Conservation (phyloP, 92 coral and sea anemone genomes). For the Pocillopora meandrina region DNA sequence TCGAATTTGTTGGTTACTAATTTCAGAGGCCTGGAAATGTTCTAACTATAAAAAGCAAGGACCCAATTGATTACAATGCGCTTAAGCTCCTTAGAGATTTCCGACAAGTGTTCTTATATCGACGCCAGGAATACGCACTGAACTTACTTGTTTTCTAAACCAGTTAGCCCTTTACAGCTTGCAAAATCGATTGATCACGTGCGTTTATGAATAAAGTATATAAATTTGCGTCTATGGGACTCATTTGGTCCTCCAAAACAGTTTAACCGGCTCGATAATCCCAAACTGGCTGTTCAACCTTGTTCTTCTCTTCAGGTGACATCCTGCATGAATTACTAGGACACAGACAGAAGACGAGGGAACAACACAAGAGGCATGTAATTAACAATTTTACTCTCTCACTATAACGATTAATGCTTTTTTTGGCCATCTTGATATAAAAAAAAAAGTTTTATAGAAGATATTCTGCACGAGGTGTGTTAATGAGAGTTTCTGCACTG, state of each 20-base stretch:
- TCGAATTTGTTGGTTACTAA: background rate
- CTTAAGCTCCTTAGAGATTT: background rate
- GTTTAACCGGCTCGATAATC: background rate
- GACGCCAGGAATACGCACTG: constrained; percentile 4
- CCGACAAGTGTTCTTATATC: constrained; percentile 12
- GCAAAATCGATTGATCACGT: background rate
- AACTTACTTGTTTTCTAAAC: background rate
- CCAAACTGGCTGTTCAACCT: background rate
- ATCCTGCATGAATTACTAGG: background rate
- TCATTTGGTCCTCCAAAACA: background rate
- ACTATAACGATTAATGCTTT: background rate
- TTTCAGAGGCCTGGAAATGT: background rate
- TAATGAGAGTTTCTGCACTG: too few species aligned
- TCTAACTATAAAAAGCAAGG: constrained; percentile 19
- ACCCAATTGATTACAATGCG: constrained; percentile 3
- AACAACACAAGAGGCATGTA: background rate
- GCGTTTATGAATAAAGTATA: background rate
- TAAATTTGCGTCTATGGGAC: background rate
- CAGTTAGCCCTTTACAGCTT: background rate
- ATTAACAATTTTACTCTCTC: background rate
- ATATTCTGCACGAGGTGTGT: too few species aligned
- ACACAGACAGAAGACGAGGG: background rate
- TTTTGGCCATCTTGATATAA: background rate
- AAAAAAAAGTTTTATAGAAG: background rate
- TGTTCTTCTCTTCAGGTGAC: background rate